Percentiles rank a stretch among this genome's conserved stretches.
phyloP scores from a whole-genome alignment of 2,888 invertebrate species.

The Sipha maydis region DNA sequence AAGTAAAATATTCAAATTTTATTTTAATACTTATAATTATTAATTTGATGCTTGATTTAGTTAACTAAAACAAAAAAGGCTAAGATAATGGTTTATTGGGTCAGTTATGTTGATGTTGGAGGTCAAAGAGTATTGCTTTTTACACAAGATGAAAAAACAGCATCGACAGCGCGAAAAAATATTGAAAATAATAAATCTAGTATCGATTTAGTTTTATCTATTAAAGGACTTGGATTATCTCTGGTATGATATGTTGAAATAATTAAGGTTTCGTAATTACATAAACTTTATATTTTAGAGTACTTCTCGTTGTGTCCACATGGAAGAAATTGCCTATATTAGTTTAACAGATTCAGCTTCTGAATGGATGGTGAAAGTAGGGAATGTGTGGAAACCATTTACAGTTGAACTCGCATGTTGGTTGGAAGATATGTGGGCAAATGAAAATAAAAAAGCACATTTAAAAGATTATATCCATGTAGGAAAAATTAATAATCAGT shows the following conservation, averaged over 20 bases:
- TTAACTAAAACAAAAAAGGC: constrained; percentile 77
- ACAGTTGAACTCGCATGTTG: constrained; percentile 82
- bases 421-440: constrained; percentile 82
- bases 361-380: constrained; percentile 84
- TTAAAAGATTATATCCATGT: constrained; percentile 80
- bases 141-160: constrained; percentile 80
- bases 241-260: constrained; percentile 67
- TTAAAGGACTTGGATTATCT: constrained; percentile 76
- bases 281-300: constrained; percentile 37
- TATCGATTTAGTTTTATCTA: constrained; percentile 76
- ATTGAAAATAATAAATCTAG: constrained; percentile 77
- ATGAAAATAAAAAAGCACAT: constrained; percentile 77
- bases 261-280: constrained; percentile 5
- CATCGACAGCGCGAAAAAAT: constrained; percentile 72
- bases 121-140: constrained; percentile 79
- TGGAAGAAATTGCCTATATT: constrained; percentile 75
- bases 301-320: constrained; percentile 52
- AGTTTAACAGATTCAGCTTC: constrained; percentile 78
- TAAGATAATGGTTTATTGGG: constrained; percentile 83
- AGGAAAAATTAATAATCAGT: constrained; percentile 56
- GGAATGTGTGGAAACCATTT: constrained; percentile 81
- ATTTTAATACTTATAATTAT: constrained; percentile 9
- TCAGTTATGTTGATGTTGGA: constrained; percentile 78
- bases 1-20: constrained; percentile 55
- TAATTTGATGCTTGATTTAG: constrained; percentile 63